Evolutionary conservation across 2,797 vertebrate species (phyloP).

Genomic region (Xenops minutus): DNA sequence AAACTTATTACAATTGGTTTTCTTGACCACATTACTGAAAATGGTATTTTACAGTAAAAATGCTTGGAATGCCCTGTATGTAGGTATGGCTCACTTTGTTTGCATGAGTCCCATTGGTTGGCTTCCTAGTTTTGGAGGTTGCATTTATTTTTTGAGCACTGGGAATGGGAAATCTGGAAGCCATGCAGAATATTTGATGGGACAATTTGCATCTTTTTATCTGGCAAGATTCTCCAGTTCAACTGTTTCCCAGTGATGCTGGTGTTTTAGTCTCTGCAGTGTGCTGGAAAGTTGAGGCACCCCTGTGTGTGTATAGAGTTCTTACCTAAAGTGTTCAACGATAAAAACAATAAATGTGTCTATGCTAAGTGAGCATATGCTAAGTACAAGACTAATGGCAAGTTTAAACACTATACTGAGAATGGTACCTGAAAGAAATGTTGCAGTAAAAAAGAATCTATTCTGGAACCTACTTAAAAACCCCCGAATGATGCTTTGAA

Average conservation of each 20-base stretch:
- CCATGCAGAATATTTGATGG: neutral
- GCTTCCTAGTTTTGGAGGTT: neutral
- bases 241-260: constrained; percentile 2
- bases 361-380: constrained; percentile 44
- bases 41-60: neutral
- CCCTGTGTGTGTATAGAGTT: constrained; percentile 2
- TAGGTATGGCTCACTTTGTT: neutral
- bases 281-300: constrained; percentile 11
- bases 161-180: neutral
- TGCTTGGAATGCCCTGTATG: neutral
- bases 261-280: neutral
- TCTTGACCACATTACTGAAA: neutral
- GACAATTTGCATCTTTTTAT: constrained; percentile 12
- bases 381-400: constrained; percentile 56
- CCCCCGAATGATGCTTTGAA: constrained; percentile 56
- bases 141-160: neutral
- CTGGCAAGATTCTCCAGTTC: neutral
- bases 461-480: constrained; percentile 38
- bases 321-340: constrained; percentile 25
- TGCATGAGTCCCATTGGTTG: neutral
- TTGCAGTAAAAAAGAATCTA: constrained; percentile 7
- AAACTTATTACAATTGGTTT: neutral
- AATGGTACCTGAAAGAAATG: constrained; percentile 59
- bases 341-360: constrained; percentile 63
- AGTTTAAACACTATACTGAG: constrained; percentile 21